These are phyloP conservation scores for Prietella phreatophila DNA, from an alignment of 2,113 vertebrate genomes.

Conservation along the genomic window DNA sequence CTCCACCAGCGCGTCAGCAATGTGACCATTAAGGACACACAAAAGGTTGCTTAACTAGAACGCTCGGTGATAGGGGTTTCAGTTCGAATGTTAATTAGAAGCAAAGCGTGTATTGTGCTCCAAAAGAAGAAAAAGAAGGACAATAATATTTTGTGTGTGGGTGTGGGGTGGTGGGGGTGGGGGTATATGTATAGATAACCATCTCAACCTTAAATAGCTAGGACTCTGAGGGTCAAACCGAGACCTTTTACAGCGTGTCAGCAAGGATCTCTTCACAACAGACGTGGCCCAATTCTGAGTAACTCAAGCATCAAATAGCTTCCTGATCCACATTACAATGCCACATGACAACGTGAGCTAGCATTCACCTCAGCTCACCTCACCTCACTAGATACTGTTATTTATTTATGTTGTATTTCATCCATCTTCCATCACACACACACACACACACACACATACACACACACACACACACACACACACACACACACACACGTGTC, in stretches of 20 bases:
- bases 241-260: conserved; percentile 18
- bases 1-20: neutral
- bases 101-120: neutral
- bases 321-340: neutral
- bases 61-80: neutral
- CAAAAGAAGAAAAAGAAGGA: neutral
- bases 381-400: neutral
- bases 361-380: neutral
- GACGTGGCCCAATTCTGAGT: neutral
- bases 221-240: neutral
- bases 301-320: conserved; percentile 25
- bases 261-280: neutral
- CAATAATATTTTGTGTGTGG: neutral
- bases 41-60: neutral
- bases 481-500: conserved; percentile 6
- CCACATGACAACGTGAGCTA: conserved; percentile 1
- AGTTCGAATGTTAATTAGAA: neutral
- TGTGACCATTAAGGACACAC: neutral
- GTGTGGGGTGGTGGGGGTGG: no score
- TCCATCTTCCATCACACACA: neutral
- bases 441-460: conserved; percentile 28
- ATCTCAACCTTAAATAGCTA: neutral
- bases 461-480: conserved; percentile 15
- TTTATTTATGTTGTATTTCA: neutral
- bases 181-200: no score